These are phyloP conservation scores for Piezodorus guildinii DNA, from an alignment of 1,140 invertebrate species.

Conservation along the genomic window DNA sequence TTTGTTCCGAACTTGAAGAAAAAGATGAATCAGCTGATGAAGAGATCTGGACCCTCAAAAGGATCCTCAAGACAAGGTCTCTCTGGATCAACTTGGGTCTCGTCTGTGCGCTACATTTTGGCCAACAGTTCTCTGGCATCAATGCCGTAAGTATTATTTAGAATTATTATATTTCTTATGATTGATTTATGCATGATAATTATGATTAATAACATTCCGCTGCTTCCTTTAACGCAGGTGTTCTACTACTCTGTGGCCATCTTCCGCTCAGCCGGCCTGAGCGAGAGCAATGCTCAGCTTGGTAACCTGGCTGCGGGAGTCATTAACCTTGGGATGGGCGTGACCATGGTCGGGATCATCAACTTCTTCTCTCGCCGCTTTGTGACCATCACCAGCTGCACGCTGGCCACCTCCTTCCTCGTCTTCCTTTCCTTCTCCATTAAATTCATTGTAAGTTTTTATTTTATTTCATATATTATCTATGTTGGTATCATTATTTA, in stretches of 20 bases:
- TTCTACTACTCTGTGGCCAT: slow-evolving; percentile 70
- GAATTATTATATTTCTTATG: neutral
- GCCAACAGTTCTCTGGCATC: slow-evolving; percentile 76
- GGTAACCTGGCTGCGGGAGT: slow-evolving; percentile 58
- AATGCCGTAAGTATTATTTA: slow-evolving; percentile 56
- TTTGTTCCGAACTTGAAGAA: slow-evolving; percentile 37
- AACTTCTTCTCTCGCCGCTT: slow-evolving; percentile 43
- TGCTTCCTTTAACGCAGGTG: slow-evolving; percentile 39
- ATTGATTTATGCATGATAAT: too few species aligned
- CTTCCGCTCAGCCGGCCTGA: slow-evolving; percentile 52
- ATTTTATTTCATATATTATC: too few species aligned
- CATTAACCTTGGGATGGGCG: slow-evolving; percentile 56
- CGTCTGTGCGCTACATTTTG: slow-evolving; percentile 59
- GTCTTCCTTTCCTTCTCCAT: slow-evolving; percentile 44
- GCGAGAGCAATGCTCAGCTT: slow-evolving; percentile 42
- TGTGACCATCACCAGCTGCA: slow-evolving; percentile 45
- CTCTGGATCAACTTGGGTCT: slow-evolving; percentile 57
- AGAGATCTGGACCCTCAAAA: slow-evolving; percentile 35
- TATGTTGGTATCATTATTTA: too few species aligned
- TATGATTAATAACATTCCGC: too few species aligned
- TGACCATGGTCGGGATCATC: slow-evolving; percentile 46
- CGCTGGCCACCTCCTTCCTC: slow-evolving; percentile 40
- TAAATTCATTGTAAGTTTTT: slow-evolving; percentile 43
- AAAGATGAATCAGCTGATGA: slow-evolving; percentile 32
- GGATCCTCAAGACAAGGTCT: slow-evolving; percentile 28